Conservation (phyloP, 2,888 invertebrate genomes). For the Drosophila helvetica region DNA sequence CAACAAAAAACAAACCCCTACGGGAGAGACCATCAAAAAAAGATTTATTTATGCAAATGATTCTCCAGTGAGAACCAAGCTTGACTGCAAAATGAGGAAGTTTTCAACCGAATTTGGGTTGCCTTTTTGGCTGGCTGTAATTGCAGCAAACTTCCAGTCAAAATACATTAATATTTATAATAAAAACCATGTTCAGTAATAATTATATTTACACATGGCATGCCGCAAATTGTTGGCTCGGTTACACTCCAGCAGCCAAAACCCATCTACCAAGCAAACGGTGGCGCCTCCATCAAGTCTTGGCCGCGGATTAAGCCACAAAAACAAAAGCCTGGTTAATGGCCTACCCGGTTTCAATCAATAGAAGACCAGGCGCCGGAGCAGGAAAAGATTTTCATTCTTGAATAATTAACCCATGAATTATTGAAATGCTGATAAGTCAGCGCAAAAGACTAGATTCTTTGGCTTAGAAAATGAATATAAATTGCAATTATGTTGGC, state of each 20-base stretch:
- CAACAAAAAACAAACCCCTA: not conserved
- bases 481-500: conserved; percentile 21
- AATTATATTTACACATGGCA: conserved; percentile 43
- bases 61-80: conserved; percentile 14
- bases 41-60: conserved; percentile 54
- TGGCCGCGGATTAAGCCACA: conserved; percentile 5
- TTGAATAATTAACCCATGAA: conserved; percentile 32
- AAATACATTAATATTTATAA: conserved; percentile 49
- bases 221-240: conserved; percentile 37
- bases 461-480: conserved; percentile 24
- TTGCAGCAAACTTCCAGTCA: conserved; percentile 8
- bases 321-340: conserved; percentile 31
- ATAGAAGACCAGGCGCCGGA: conserved; percentile 18
- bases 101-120: not conserved
- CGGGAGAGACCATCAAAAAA: conserved; percentile 35
- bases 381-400: conserved; percentile 40
- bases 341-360: conserved; percentile 28
- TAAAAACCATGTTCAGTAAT: conserved; percentile 38
- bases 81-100: conserved; percentile 26
- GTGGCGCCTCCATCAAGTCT: conserved; percentile 20
- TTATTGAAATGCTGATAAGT: conserved; percentile 37
- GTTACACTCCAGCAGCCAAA: conserved; percentile 50
- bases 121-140: conserved; percentile 15
- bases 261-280: not conserved
- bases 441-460: not conserved